Conservation (phyloP, 2,113 vertebrate species). For the Sinocyclocheilus maitianheensis region DNA sequence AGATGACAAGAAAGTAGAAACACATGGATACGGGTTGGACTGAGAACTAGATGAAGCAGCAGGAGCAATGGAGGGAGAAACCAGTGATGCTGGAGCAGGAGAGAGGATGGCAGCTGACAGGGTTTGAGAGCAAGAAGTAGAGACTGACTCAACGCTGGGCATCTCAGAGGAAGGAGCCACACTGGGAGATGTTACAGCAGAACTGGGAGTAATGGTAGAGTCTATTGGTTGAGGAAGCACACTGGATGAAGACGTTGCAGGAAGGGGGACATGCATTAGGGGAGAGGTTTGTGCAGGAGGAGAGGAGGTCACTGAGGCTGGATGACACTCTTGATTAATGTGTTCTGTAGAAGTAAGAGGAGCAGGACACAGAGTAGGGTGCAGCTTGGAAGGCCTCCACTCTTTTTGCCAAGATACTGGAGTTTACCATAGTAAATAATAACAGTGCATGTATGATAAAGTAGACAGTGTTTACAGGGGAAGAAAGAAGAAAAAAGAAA, state of each 20-base stretch:
- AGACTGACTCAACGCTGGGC: too few relatives aligned
- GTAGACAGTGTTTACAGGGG: neutral
- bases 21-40: too few relatives aligned
- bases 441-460: neutral
- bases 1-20: too few relatives aligned
- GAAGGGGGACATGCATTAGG: neutral
- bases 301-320: constrained; percentile 40
- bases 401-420: constrained; percentile 77
- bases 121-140: too few relatives aligned
- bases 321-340: constrained; percentile 60
- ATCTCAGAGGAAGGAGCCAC: too few relatives aligned
- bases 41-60: too few relatives aligned
- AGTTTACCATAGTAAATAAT: neutral
- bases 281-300: neutral
- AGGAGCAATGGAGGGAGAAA: too few relatives aligned
- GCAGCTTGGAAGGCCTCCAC: constrained; percentile 71
- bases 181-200: neutral
- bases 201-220: neutral
- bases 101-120: too few relatives aligned
- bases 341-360: constrained; percentile 47
- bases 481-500: neutral
- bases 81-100: too few relatives aligned
- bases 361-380: constrained; percentile 62
- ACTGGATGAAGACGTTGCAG: constrained; percentile 3
- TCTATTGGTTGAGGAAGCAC: neutral